Evolutionary conservation across 64 coral and sea anemone genomes (phyloP).

Genomic region (Dendronephthya gigantea): DNA sequence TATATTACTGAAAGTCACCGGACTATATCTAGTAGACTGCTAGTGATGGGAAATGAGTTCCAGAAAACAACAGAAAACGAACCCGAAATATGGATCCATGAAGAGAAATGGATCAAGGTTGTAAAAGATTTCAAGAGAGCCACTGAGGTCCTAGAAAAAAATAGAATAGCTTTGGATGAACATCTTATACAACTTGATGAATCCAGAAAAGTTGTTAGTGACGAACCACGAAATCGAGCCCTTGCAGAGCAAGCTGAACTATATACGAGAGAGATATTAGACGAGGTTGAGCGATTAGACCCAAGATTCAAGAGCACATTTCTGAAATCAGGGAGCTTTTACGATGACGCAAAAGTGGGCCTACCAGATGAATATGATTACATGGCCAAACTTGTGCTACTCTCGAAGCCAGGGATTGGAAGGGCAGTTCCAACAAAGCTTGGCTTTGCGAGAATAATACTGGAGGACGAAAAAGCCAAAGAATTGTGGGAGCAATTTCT

Average conservation of each 20-base stretch:
- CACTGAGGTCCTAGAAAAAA: background rate
- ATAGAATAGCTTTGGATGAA: background rate
- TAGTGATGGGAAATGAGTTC: too few relatives aligned
- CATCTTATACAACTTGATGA: slow-evolving; percentile 26
- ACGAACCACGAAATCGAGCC: too few relatives aligned
- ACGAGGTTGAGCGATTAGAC: background rate
- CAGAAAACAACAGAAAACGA: too few relatives aligned
- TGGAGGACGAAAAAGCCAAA: slow-evolving; percentile 5
- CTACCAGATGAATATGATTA: slow-evolving; percentile 19
- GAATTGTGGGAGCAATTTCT: slow-evolving; percentile 19
- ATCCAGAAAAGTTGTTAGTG: background rate
- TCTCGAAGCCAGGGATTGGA: slow-evolving; percentile 21
- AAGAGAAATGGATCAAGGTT: too few relatives aligned
- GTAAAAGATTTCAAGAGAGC: too few relatives aligned
- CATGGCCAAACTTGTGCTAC: slow-evolving; percentile 26
- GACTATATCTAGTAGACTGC: too few relatives aligned
- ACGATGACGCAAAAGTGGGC: slow-evolving; percentile 16
- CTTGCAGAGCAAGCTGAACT: background rate
- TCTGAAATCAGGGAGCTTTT: slow-evolving; percentile 19
- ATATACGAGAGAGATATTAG: background rate
- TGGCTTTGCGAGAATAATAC: slow-evolving; percentile 3
- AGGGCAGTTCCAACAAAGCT: slow-evolving; percentile 13
- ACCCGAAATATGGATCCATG: too few relatives aligned
- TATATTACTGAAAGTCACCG: too few relatives aligned
- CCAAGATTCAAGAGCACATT: slow-evolving; percentile 28